phyloP scores from a whole-genome alignment of 2,797 vertebrate species.

The Sebastes jordani region DNA sequence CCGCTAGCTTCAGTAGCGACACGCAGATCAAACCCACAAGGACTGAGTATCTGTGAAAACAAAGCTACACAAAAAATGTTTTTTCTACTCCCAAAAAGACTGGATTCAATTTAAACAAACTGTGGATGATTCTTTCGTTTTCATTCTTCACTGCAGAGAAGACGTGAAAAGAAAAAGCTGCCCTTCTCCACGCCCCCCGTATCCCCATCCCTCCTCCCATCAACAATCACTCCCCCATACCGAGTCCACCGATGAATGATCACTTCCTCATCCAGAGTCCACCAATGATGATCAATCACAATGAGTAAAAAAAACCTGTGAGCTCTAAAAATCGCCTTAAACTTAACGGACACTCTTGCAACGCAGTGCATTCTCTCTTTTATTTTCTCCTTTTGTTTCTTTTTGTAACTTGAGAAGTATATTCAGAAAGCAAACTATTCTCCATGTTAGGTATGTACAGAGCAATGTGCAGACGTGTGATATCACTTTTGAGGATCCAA shows the following conservation, averaged over 20 bases:
- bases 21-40: constrained; percentile 53
- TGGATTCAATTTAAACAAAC: constrained; percentile 47
- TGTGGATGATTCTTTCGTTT: constrained; percentile 58
- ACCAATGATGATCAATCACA: constrained; percentile 75
- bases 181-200: constrained; percentile 5
- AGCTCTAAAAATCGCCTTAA: constrained; percentile 99
- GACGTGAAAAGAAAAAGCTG: constrained; percentile 38
- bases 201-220: constrained; percentile 37
- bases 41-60: constrained; percentile 55
- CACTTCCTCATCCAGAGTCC: constrained; percentile 62
- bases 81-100: constrained; percentile 56
- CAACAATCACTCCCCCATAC: constrained; percentile 38
- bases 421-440: constrained; percentile 94
- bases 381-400: constrained; percentile 36
- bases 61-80: constrained; percentile 34
- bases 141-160: constrained; percentile 57
- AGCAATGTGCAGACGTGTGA: constrained; percentile 90
- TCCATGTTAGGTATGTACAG: constrained; percentile 95
- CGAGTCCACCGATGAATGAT: constrained; percentile 70
- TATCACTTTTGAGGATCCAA: constrained; percentile 90
- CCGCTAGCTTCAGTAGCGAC: constrained; percentile 64
- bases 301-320: constrained; percentile 88
- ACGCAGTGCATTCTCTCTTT: constrained; percentile 88
- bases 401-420: constrained; percentile 96
- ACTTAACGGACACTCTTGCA: constrained; percentile 94